A percentile compares a stretch with the other conserved stretches of the same genome.
Evolutionary conservation across 2,113 vertebrate genomes (phyloP).

Genomic region (Micromys minutus): DNA sequence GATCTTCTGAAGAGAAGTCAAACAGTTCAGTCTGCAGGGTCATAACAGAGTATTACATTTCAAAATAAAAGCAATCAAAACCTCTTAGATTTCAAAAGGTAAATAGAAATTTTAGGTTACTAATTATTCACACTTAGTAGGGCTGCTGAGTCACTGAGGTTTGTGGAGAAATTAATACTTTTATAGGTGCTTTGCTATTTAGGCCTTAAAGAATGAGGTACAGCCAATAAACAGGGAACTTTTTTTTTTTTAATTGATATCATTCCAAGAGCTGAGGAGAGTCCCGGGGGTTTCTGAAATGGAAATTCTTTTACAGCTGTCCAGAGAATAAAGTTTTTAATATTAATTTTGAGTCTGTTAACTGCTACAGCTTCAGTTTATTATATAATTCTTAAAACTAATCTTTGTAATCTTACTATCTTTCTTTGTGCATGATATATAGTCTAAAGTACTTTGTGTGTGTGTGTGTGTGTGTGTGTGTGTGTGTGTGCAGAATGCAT

Average conservation of each 20-base stretch:
- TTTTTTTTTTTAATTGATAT: background rate
- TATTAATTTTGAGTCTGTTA: background rate
- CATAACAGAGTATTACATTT: background rate
- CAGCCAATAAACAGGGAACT: background rate
- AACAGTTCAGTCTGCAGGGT: background rate
- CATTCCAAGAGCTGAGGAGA: background rate
- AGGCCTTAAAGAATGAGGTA: slow-evolving; percentile 15
- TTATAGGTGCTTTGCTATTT: slow-evolving; percentile 24
- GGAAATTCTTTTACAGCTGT: slow-evolving; percentile 48
- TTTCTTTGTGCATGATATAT: background rate
- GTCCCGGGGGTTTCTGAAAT: slow-evolving; percentile 10
- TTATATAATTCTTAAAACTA: slow-evolving; percentile 29
- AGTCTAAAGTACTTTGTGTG: background rate
- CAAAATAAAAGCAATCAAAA: background rate
- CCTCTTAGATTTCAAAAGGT: slow-evolving; percentile 14
- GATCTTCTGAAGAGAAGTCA: background rate
- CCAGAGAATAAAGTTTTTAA: slow-evolving; percentile 1
- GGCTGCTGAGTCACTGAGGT: slow-evolving; percentile 19
- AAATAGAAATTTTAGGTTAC: background rate
- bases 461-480: background rate
- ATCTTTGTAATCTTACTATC: slow-evolving; percentile 17
- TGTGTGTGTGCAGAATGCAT: background rate
- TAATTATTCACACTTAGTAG: background rate
- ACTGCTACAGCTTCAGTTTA: slow-evolving; percentile 20
- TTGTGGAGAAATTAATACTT: slow-evolving; percentile 36